These are phyloP conservation scores for Hirundichthys speculiger DNA, from an alignment of 2,113 vertebrate species.

Conservation along the genomic window DNA sequence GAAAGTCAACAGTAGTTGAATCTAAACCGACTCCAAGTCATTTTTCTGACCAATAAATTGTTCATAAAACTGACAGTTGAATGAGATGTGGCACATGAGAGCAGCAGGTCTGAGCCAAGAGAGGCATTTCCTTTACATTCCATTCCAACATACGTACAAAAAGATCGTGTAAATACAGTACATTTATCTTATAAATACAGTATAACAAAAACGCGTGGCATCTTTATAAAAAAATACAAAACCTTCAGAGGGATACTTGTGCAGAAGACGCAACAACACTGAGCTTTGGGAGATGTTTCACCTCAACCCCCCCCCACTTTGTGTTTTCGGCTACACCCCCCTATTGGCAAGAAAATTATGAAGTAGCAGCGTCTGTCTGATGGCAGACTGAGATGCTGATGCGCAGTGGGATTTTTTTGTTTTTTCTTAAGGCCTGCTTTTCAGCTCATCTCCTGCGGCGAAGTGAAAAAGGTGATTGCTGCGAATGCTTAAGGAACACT, in stretches of 20 bases:
- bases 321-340: slow-evolving; percentile 1
- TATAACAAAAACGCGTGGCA: slow-evolving; percentile 39
- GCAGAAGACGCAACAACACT: slow-evolving; percentile 11
- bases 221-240: slow-evolving; percentile 16
- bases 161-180: slow-evolving; percentile 63
- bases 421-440: slow-evolving; percentile 50
- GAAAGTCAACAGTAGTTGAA: no score
- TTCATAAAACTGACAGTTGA: slow-evolving; percentile 23
- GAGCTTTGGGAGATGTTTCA: slow-evolving; percentile 16
- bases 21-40: neutral
- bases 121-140: slow-evolving; percentile 16
- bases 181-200: slow-evolving; percentile 61
- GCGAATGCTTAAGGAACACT: slow-evolving; percentile 57
- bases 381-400: slow-evolving; percentile 14
- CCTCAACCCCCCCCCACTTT: slow-evolving; percentile 7
- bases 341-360: slow-evolving; percentile 23
- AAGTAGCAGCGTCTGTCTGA: slow-evolving; percentile 36
- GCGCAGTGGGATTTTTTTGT: slow-evolving; percentile 17
- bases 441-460: slow-evolving; percentile 51
- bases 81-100: neutral
- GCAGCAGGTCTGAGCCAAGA: slow-evolving; percentile 18
- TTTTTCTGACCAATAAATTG: no score
- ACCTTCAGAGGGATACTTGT: slow-evolving; percentile 39
- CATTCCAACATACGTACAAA: slow-evolving; percentile 59
- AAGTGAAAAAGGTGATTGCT: slow-evolving; percentile 63